Conservation (phyloP, 1,140 invertebrate species). For the Pararge aegeria region DNA sequence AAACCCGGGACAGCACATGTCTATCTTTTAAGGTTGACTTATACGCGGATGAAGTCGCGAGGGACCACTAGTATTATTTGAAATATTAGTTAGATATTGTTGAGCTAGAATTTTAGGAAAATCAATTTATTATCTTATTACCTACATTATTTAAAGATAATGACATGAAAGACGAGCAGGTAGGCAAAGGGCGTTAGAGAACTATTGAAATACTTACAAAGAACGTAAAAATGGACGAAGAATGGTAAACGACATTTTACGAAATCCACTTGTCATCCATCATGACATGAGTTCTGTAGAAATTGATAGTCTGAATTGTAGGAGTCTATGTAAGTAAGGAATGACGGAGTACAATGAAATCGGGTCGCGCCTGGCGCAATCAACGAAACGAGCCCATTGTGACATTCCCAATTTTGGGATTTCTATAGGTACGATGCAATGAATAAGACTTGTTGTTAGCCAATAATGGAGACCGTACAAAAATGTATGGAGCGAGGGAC, state of each 20-base stretch:
- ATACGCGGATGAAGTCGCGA: too few species aligned
- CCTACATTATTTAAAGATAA: neutral
- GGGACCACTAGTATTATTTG: too few species aligned
- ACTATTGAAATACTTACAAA: neutral
- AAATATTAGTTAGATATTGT: neutral
- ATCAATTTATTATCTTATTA: neutral
- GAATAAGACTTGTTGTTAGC: neutral
- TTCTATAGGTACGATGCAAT: slow-evolving; percentile 9
- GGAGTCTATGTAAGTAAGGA: slow-evolving; percentile 3
- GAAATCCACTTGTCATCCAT: slow-evolving; percentile 6
- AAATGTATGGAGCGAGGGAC: too few species aligned
- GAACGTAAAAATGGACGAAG: neutral
- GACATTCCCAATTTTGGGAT: slow-evolving; percentile 1
- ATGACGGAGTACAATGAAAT: slow-evolving; percentile 2
- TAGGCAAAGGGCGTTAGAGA: neutral
- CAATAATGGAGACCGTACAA: neutral
- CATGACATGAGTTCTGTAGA: slow-evolving; percentile 10
- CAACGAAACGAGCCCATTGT: slow-evolving; percentile 5
- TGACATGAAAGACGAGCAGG: neutral
- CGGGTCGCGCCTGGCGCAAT: neutral
- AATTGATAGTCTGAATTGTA: slow-evolving; percentile 9
- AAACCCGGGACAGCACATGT: too few species aligned
- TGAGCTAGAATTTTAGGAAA: neutral
- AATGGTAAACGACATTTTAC: slow-evolving; percentile 7
- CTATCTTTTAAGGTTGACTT: too few species aligned